Conservation (phyloP, 2,113 vertebrate species). For the Paralichthys olivaceus region DNA sequence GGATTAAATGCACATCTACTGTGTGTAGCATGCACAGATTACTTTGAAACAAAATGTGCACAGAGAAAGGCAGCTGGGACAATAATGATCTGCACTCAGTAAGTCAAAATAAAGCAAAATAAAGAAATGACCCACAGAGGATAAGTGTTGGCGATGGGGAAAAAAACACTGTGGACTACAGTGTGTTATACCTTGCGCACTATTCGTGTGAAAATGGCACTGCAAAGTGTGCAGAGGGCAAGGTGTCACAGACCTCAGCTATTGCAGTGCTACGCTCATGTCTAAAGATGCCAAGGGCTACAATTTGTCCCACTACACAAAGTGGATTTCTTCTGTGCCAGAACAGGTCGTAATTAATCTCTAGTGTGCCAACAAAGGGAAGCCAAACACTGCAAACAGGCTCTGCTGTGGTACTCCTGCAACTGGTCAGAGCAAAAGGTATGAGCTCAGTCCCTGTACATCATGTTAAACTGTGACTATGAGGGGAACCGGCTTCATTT, state of each 20-base stretch:
- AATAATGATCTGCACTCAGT: background rate
- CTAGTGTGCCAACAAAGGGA: constrained; percentile 67
- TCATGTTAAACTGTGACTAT: background rate
- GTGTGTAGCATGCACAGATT: background rate
- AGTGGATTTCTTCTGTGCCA: constrained; percentile 66
- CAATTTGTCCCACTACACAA: constrained; percentile 66
- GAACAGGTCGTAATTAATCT: constrained; percentile 76
- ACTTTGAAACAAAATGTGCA: background rate
- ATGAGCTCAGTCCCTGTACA: background rate
- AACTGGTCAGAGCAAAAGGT: constrained; percentile 29
- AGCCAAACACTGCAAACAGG: constrained; percentile 46
- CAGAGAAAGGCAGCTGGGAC: background rate
- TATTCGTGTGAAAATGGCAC: constrained; percentile 47
- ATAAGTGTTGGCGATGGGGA: background rate
- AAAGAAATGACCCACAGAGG: background rate
- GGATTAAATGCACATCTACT: background rate
- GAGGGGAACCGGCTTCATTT: background rate
- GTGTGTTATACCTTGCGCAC: constrained; percentile 12
- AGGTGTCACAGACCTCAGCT: constrained; percentile 54
- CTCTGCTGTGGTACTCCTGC: constrained; percentile 16
- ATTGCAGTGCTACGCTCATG: constrained; percentile 46
- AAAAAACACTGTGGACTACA: background rate
- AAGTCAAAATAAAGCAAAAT: constrained; percentile 18
- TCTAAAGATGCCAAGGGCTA: constrained; percentile 70
- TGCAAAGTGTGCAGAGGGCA: constrained; percentile 33